Evolutionary conservation across 2,888 invertebrate species (phyloP), one percentile per base, ranked within the genome.

Genomic region (Tenthredo livida): DNA sequence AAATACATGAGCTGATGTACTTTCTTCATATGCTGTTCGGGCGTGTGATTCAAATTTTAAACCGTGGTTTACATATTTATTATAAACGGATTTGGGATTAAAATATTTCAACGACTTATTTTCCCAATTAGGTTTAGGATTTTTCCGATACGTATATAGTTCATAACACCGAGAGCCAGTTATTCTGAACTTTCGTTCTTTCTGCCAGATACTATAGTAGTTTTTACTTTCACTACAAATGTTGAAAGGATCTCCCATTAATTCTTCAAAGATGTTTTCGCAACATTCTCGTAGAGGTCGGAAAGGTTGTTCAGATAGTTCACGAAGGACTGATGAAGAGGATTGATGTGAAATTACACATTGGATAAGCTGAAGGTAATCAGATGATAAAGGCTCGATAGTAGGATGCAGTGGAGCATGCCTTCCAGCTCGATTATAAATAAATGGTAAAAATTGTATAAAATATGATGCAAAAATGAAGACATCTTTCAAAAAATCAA

Each of bases 241-340:
- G 33, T 29, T n/a, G 6, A 10, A 54, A 78, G 54, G 33, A 33
- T 78, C 17, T 10, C 37, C 37, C 7, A 21, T 37, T 29, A 58
- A 58, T 58, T 40, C 17, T 12, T 78, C 78, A 58, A 29, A 78
- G 33, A 29, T 29, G 29, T 29, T 58, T 58, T 54, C n/a, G 58
- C 78, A 78, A 37, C 78, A 78, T 58, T 78, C 58, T 58, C 78
- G 58, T 12, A 78, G 21, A 5, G 77, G 77, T 77, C 77, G n/a
- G 21, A 50, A 50, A 10, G 77, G 50, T 50, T 25, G 9, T 47
- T 50, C 29, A 25, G 77, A 77, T 25, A 77, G 50, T 10, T 77
- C 50, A 2, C 10, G 25, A 25, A 77, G 47, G 77, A 77, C 15
- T 50, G 50, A 47, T 33, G 77, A 77, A 6, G 43, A 43, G 43